Evolutionary conservation across 1,140 invertebrate species (phyloP), one percentile per base, ranked within the genome.

Genomic region (Drosophila bocki): DNA sequence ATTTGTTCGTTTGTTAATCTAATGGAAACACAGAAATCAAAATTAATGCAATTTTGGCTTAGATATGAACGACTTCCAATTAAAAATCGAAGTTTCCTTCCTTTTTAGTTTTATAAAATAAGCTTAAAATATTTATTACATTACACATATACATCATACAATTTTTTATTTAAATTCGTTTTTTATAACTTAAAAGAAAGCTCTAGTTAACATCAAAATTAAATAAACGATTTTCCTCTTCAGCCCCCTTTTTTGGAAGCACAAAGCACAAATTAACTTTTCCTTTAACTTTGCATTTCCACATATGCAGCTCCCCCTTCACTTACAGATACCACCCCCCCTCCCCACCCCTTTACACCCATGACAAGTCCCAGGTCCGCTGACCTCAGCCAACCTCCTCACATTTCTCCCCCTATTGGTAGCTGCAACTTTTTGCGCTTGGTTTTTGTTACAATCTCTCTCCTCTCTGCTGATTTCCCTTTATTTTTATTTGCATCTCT

Each of bases 401-500:
- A 17, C 29, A 3, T 32, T 71, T 41, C 8, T 17, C 26, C 19
- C 32, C 26, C 22, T 7, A 13, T 37, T 29, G 33, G 51, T 33
- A 64, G 75, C 72, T 65, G 61, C 37, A 78, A 62, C 57, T 78
- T 77, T 61, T 78, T 72, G 54, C 74, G 51, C 75, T 78, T 54
- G 39, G 42, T 64, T 42, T 45, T 68, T 77, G 54, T 60, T 64
- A 68, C 15, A 39, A 50, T 53, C 45, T 48, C 29, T 57, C 42
- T 53, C 37, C 37, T 37, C 35, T 54, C 17, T 51, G 37, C 26
- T 57, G 65, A 69, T 69, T 69, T 69, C 15, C 47, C 54, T 48
- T 29, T 44, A 12, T 47, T 59, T 65, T 63, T 68, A 51, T 72
- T 69, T 72, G 12, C 37, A 68, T 54, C 69, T 78, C 58, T 57